phyloP scores from a whole-genome alignment of 2,888 invertebrate species.

The Acanthopleura granulata region DNA sequence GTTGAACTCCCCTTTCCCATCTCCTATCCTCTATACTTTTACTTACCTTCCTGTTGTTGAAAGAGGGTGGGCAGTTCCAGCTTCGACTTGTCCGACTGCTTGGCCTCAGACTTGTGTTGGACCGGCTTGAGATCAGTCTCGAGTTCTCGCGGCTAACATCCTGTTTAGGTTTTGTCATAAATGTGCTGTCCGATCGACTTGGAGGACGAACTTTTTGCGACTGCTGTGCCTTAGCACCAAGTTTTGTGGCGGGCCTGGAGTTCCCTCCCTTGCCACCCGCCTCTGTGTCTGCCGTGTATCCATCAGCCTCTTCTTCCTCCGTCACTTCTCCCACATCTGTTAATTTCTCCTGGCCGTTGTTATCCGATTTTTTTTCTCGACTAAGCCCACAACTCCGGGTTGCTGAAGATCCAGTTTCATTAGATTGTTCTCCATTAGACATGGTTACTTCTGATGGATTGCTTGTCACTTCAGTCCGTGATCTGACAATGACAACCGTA shows the following conservation, averaged over 20 bases:
- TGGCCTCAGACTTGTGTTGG: conserved; percentile 3
- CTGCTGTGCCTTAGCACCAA: neutral
- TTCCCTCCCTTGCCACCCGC: neutral
- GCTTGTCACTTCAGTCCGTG: too few species aligned
- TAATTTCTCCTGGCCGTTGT: neutral
- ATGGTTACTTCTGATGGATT: too few species aligned
- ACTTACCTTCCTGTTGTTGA: neutral
- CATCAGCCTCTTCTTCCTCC: neutral
- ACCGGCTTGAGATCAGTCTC: neutral
- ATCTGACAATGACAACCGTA: too few species aligned
- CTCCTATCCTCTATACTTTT: too few species aligned
- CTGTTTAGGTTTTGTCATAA: neutral
- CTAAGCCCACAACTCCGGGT: neutral
- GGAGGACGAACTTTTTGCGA: neutral
- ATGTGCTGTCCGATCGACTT: conserved; percentile 13
- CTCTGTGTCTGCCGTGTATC: neutral
- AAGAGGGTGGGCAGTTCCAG: neutral
- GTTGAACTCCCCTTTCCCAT: too few species aligned
- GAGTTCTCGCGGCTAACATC: neutral
- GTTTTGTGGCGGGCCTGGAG: neutral
- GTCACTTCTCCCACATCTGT: neutral
- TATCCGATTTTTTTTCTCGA: too few species aligned
- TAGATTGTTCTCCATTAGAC: neutral
- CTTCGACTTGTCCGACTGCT: neutral
- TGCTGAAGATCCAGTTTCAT: neutral